Evolutionary conservation across 37 sponge, comb jelly and placozoan genomes (phyloP).

Genomic region (Bolinopsis microptera): DNA sequence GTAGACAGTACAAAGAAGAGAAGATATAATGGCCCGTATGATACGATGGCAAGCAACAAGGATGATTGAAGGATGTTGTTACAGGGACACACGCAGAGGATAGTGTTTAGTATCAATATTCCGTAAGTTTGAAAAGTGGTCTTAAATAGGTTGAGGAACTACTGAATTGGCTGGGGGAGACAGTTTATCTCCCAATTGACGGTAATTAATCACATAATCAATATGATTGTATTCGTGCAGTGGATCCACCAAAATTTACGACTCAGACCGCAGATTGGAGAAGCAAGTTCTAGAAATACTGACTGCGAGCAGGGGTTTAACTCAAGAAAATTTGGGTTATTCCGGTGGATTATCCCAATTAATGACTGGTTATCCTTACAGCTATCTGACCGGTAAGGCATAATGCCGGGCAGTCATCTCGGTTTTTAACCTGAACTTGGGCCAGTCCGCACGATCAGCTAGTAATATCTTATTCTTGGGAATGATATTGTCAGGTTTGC

Average conservation of each 20-base stretch:
- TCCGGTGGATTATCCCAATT: neutral
- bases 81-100: too few species aligned
- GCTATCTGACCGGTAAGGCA: neutral
- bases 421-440: neutral
- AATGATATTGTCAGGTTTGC: too few species aligned
- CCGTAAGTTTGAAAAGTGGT: too few species aligned
- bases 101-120: too few species aligned
- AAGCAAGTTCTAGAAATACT: neutral
- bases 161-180: neutral
- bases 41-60: too few species aligned
- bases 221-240: too few species aligned
- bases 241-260: too few species aligned
- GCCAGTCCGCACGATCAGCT: neutral
- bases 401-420: neutral
- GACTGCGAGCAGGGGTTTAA: neutral
- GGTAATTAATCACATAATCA: neutral
- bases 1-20: too few species aligned
- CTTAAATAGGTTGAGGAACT: neutral
- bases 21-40: too few species aligned
- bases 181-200: neutral
- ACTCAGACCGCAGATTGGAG: too few species aligned
- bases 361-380: neutral
- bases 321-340: neutral
- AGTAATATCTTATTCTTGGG: neutral
- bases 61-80: too few species aligned